Evolutionary conservation across 2,888 invertebrate genomes (phyloP), one percentile per base, ranked within the genome.

Genomic region (Xestia xanthographa): DNA sequence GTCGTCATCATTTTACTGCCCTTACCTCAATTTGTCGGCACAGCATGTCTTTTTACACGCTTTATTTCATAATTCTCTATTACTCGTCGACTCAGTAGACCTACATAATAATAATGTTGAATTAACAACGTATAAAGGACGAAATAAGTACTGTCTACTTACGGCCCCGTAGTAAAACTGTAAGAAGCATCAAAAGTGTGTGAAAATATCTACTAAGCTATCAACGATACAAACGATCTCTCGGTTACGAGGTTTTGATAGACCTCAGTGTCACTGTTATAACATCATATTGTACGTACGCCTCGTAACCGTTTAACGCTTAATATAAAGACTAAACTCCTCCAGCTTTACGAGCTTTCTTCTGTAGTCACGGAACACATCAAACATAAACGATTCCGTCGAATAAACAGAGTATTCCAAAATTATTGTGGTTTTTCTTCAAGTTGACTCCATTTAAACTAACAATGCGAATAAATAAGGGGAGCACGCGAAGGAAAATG

Each of bases 381-480:
- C 72, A 81, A 85, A 68, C 11, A 68, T 41, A 62, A 77, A 74
- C 26, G 62, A 53, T 48, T 41, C 43, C 60, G 77, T 53, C 22
- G 26, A 77, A 72, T 38, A 65, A 77, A 72, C 71, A 56, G 14
- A 66, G 74, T 14, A 34, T 60, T 74, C 29, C 20, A 34, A 65
- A 81, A 66, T 66, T 77, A 72, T 62, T 72, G 80, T 74, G 68
- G 82, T 62, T 81, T 84, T 75, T 81, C 72, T 77, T 74, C 66
- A 74, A 71, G 58, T 72, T 80, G 72, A 67, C 81, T 76, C 68
- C 70, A 68, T 75, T 77, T 83, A 87, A 86, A 80, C 79, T 83
- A 87, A 88, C 89, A 90, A 90, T 75, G 91, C 86, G 86, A 90
- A 89, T 86, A 90, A 90, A 91, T 87, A 83, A 87, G 88, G 90